phyloP scores from a whole-genome alignment of 2,113 vertebrate genomes.

The Carollia perspicillata region DNA sequence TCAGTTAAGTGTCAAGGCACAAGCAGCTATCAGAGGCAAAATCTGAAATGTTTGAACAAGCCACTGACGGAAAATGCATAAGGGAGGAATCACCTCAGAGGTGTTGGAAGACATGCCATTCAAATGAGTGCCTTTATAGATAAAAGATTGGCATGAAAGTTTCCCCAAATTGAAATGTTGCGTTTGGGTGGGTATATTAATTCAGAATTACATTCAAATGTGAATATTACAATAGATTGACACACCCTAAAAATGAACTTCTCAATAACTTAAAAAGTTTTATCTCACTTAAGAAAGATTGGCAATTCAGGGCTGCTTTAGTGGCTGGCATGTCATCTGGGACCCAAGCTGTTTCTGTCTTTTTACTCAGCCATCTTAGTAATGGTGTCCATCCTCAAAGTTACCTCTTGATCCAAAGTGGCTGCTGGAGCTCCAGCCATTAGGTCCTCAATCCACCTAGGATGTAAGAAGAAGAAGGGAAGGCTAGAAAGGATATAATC shows the following conservation, averaged over 20 bases:
- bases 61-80: background rate
- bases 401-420: background rate
- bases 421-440: background rate
- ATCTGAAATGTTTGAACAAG: background rate
- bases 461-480: background rate
- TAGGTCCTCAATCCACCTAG: background rate
- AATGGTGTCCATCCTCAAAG: background rate
- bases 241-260: background rate
- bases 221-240: background rate
- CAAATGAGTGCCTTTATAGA: background rate
- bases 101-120: background rate
- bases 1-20: background rate
- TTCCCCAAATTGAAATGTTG: background rate
- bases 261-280: background rate
- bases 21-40: slow-evolving; percentile 9
- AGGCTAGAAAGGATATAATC: background rate
- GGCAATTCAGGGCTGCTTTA: background rate
- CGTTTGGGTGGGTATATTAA: background rate
- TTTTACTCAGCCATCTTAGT: background rate
- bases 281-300: background rate
- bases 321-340: background rate
- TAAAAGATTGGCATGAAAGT: background rate
- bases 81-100: background rate
- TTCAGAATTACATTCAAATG: background rate
- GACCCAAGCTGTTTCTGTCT: background rate